Percentiles rank a stretch among this genome's conserved stretches.
Evolutionary conservation across 1,140 invertebrate species (phyloP).

Genomic region (Probaryconus sp.): DNA sequence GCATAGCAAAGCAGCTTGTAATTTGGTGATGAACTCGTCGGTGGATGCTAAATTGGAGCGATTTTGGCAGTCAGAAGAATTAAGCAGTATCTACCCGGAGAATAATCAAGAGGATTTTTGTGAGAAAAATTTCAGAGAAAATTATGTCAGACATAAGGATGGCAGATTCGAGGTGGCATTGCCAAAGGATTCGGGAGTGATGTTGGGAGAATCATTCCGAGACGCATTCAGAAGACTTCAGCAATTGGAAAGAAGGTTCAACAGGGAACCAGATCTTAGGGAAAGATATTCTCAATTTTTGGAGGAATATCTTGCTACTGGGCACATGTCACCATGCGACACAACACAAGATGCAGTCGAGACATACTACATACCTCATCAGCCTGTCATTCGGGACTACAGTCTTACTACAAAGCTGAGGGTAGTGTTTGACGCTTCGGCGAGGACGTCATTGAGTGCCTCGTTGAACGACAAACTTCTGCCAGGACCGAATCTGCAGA

Average conservation of each 20-base stretch:
- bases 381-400: slow-evolving; percentile 45
- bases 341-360: not conserved
- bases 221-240: not conserved
- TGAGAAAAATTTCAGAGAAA: no score
- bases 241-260: not conserved
- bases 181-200: not conserved
- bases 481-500: slow-evolving; percentile 67
- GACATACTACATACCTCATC: slow-evolving; percentile 60
- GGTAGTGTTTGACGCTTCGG: slow-evolving; percentile 67
- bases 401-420: slow-evolving; percentile 56
- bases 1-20: no score
- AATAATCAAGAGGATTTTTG: not conserved
- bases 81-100: not conserved
- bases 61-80: slow-evolving; percentile 44
- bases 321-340: not conserved
- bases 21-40: not conserved
- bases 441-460: slow-evolving; percentile 25
- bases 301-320: not conserved
- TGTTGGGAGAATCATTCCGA: not conserved
- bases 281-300: not conserved
- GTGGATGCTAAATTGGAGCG: not conserved
- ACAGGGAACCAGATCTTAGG: not conserved
- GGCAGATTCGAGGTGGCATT: not conserved
- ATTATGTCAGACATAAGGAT: not conserved
- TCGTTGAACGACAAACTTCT: slow-evolving; percentile 62